These are phyloP conservation scores for Melanogrammus aeglefinus DNA, from an alignment of 2,797 vertebrate species.

Conservation along the genomic window DNA sequence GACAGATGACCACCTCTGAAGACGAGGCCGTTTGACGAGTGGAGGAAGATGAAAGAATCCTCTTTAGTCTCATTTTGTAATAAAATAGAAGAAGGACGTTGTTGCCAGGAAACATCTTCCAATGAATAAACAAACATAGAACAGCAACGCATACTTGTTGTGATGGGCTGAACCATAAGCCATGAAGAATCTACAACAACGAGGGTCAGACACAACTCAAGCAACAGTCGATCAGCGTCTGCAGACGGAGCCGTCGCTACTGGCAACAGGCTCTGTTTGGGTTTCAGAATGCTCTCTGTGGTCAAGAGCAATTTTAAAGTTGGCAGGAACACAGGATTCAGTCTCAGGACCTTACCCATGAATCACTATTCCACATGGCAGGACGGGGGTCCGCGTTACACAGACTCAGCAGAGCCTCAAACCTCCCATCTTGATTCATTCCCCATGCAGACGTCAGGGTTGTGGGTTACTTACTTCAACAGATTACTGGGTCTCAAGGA, in stretches of 20 bases:
- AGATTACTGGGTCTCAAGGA: neutral
- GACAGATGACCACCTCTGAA: neutral
- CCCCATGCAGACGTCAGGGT: neutral
- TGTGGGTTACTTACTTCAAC: neutral
- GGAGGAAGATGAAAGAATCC: neutral
- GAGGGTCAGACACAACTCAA: neutral
- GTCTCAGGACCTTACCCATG: neutral
- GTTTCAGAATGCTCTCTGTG: neutral
- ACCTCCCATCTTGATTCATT: neutral
- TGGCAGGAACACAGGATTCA: neutral
- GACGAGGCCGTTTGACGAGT: neutral
- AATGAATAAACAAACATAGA: neutral
- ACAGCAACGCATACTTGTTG: neutral
- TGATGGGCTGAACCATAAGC: neutral
- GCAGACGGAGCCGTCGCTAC: neutral
- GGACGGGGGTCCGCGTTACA: neutral
- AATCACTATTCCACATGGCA: constrained; percentile 2
- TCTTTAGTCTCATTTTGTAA: neutral
- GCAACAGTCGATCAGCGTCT: neutral
- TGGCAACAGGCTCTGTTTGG: neutral
- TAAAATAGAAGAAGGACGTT: neutral
- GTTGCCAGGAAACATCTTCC: neutral
- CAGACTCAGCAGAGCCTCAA: neutral
- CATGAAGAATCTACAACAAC: neutral
- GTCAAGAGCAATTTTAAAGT: neutral